Conservation (phyloP, 2,888 invertebrate species). For the Coremacera marginata region DNA sequence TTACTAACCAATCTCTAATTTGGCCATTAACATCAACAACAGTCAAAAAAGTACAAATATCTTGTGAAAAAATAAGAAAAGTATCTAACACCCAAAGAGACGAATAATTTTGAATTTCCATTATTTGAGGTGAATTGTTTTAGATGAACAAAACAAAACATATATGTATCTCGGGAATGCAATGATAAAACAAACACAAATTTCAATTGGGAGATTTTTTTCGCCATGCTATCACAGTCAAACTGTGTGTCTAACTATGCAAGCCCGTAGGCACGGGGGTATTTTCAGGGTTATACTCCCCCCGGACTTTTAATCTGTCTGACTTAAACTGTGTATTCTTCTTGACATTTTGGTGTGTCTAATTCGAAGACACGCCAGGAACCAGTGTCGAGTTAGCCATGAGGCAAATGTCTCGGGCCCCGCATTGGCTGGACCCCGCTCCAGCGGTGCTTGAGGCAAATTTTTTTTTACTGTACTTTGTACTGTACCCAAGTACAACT, state of each 20-base stretch:
- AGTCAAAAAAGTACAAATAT: background rate
- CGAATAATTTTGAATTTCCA: slow-evolving; percentile 2
- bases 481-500: no score
- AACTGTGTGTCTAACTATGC: background rate
- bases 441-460: no score
- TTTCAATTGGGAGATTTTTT: background rate
- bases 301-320: no score
- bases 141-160: background rate
- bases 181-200: background rate
- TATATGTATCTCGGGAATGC: slow-evolving; percentile 2
- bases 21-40: background rate
- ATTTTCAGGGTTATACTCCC: no score
- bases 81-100: background rate
- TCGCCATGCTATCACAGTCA: background rate
- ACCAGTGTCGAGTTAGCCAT: no score
- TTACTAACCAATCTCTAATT: background rate
- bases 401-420: no score
- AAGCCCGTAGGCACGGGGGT: no score
- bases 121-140: background rate
- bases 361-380: no score
- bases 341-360: no score
- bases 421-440: no score
- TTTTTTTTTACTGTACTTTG: no score
- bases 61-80: background rate
- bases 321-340: no score